Evolutionary conservation across 2,797 vertebrate genomes (phyloP), one percentile per base, ranked within the genome.

Genomic region (Onychomys arenicola): DNA sequence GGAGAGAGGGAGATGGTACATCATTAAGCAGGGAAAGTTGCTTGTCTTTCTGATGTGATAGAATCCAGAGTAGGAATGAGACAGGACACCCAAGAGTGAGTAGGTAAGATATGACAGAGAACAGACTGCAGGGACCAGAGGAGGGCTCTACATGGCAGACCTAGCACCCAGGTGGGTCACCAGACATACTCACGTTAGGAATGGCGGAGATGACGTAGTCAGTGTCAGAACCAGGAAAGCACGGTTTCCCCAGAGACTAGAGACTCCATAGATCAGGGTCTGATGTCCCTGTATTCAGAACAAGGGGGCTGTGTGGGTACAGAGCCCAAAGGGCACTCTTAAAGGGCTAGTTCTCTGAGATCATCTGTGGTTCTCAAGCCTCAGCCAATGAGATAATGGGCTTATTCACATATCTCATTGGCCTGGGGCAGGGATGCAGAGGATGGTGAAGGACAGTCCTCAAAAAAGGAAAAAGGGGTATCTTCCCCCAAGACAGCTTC

Each of bases 401-500:
- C 73, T 96, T 43, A 97, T 97, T 96, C 97, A 96, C 97, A 97
- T 97, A 96, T 86, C 95, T 96, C 67, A 89, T 89, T 94, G 87
- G 43, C 76, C 59, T 81, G 11, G 43, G 49, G 77, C 52, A 52
- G 63, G 13, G 43, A 52, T 59, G 25, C 10, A 69, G 37, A 55
- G 52, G 73, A 77, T 84, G 92, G 25, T 5, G 27, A 89, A 76
- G 55, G 80, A 95, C 78, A 91, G 59, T 93, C 94, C 71, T 94
- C 57, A 78, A 95, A 71, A 61, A 94, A 97, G 82, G 43, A 71
- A 91, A 91, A 96, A 37, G 27, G 5, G 11, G 0, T 16, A 14
- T 91, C 69, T 94, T 71, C 17, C 71, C 75, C 75, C 67, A 83
- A 37, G 76, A 94, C 92, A 96, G 75, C 71, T 27, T 34, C 71